Base-by-base conservation (phyloP, 2,888 invertebrate genomes). In the Yponomeuta sedellus region DNA sequence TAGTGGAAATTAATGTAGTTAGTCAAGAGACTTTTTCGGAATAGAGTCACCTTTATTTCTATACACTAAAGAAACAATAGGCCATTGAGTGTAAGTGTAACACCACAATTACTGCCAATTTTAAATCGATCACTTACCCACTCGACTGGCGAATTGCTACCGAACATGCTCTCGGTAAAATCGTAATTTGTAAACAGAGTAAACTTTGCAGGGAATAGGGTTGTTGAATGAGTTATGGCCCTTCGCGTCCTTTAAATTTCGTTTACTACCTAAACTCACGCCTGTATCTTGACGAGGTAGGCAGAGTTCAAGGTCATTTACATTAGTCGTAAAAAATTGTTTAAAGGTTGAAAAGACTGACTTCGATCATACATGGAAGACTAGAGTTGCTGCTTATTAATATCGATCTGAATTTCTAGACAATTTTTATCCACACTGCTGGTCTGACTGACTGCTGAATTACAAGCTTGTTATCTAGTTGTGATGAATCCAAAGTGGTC, bases 151-250 rank as follows among this genome's bases (percentile, higher is more conserved):
- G 44, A 52, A 52, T 52, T 25, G 59, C 25, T 62, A 4, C 28
- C 34, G 62, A 62, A 62, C 62, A 39, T 62, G 62, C 39, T 16
- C 44, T 52, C 16, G 44, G 44, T 34, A 52, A 52, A 52, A 16
- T 12, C 16, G 44, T 52, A 52, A 52, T 16, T 52, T 52, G 44
- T 52, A 52, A 52, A 52, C 12, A 52, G 16, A 52, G 6, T 52
- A 34, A 34, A 34, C 34, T 34, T 6, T 34, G 10, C 34, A 8
- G 34, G 16, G 12, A 52, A 52, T 16, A 52, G 12, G 44, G 44
- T 12, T 16, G 16, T 16, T 52, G 44, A 3, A 52, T 16, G 12
- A 3, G 44, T 16, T 52, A 16, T 52, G 44, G 16, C 16, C 44
- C 44, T 16, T 16, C 12, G 16, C 12, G 44, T 12, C 44, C 44